A percentile compares a stretch with the other conserved stretches of the same genome.
Conservation (phyloP, 2,113 vertebrate species). For the Calyptommatus sinebrachiatus region DNA sequence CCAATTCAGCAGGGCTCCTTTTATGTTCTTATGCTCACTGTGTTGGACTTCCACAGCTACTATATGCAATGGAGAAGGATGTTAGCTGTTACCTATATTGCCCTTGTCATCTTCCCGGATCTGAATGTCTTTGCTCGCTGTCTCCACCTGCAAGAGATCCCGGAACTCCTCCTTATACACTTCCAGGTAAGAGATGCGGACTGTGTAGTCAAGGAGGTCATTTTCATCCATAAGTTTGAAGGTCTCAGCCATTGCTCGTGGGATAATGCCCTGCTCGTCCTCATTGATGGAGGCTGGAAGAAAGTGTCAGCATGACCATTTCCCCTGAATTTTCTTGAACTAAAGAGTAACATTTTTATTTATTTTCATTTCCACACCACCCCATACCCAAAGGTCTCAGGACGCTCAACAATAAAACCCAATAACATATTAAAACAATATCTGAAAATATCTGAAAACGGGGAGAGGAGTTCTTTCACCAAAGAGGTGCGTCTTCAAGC, state of each 20-base stretch:
- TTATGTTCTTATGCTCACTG: too few species aligned
- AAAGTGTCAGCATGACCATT: constrained; percentile 6
- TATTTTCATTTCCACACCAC: too few species aligned
- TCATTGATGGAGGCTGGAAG: constrained; percentile 86
- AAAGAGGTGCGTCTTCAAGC: too few species aligned
- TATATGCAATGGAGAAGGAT: neutral
- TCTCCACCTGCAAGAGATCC: constrained; percentile 92
- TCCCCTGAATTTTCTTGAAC: too few species aligned
- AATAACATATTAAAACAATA: too few species aligned
- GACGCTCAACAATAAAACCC: too few species aligned
- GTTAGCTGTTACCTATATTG: constrained; percentile 82
- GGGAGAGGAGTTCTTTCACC: too few species aligned
- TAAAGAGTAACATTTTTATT: too few species aligned
- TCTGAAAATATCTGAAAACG: too few species aligned
- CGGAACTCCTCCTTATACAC: constrained; percentile 97
- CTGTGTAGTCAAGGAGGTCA: constrained; percentile 86
- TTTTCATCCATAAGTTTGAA: constrained; percentile 97
- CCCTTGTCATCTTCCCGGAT: constrained; percentile 93
- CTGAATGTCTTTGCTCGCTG: constrained; percentile 91
- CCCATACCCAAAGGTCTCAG: too few species aligned
- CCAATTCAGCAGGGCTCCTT: too few species aligned
- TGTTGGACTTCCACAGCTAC: too few species aligned
- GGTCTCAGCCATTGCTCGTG: constrained; percentile 89
- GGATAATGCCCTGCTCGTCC: constrained; percentile 94
- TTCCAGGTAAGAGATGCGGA: constrained; percentile 93